These are phyloP conservation scores for Falco peregrinus DNA, from an alignment of 2,797 vertebrate genomes.

Conservation along the genomic window DNA sequence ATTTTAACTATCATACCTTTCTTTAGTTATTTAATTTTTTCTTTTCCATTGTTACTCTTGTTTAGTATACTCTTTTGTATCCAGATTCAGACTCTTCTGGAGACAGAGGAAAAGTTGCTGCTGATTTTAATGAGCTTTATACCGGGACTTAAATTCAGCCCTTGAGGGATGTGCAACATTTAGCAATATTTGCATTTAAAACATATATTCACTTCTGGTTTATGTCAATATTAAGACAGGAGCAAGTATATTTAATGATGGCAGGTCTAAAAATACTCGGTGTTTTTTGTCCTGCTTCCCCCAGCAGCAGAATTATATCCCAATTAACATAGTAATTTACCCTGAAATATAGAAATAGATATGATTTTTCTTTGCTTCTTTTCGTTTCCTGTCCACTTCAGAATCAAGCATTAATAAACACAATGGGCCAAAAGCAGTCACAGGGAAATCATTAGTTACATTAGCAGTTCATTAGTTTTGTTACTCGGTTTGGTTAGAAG, in stretches of 20 bases:
- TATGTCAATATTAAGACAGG: conserved; percentile 37
- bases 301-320: conserved; percentile 25
- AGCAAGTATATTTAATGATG: conserved; percentile 39
- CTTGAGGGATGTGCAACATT: neutral
- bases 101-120: neutral
- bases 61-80: neutral
- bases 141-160: neutral
- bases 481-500: neutral
- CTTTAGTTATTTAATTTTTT: neutral
- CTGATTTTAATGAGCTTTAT: conserved; percentile 25
- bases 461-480: conserved; percentile 15
- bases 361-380: conserved; percentile 24
- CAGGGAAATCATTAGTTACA: neutral
- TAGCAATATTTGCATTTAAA: conserved; percentile 36
- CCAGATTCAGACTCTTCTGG: neutral
- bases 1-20: neutral
- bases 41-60: neutral
- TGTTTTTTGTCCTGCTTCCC: conserved; percentile 27
- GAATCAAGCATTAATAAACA: conserved; percentile 42
- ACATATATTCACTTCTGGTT: conserved; percentile 50
- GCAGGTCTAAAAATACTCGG: conserved; percentile 44
- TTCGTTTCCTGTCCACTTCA: neutral
- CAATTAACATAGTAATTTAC: conserved; percentile 47
- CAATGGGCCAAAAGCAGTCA: neutral
- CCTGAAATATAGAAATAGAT: conserved; percentile 43